These are phyloP conservation scores for Pseudomugil tenellus DNA, from an alignment of 2,797 vertebrate species.

Conservation along the genomic window DNA sequence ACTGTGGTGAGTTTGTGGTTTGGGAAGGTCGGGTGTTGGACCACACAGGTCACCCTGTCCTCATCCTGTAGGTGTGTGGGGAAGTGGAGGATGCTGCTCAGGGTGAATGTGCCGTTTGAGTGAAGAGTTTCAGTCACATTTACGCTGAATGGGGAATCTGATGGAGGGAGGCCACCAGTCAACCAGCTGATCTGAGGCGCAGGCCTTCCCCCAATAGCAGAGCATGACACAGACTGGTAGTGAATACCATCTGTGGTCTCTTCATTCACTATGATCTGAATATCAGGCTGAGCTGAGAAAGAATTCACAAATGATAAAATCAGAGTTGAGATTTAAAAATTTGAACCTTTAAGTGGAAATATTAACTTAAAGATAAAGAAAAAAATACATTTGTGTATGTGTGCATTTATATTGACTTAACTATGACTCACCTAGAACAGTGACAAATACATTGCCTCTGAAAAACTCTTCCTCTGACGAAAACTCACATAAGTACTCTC, in stretches of 20 bases:
- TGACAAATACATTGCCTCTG: conserved; percentile 42
- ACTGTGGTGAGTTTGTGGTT: conserved; percentile 46
- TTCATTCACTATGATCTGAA: conserved; percentile 43
- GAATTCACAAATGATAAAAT: conserved; percentile 1
- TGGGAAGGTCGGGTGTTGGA: conserved; percentile 71
- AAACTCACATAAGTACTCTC: conserved; percentile 76
- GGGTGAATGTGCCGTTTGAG: conserved; percentile 68
- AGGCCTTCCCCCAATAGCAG: conserved; percentile 68
- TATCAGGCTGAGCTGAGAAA: conserved; percentile 70
- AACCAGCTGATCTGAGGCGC: conserved; percentile 73
- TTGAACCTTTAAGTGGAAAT: neutral
- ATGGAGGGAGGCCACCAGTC: conserved; percentile 46
- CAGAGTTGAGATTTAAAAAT: neutral
- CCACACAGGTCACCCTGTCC: conserved; percentile 70
- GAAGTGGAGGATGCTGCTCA: conserved; percentile 73
- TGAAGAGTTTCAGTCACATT: conserved; percentile 22
- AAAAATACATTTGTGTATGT: neutral
- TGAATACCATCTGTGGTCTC: conserved; percentile 65
- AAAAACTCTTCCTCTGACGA: neutral
- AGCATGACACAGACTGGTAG: conserved; percentile 77
- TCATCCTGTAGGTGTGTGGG: conserved; percentile 77
- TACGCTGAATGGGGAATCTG: conserved; percentile 42
- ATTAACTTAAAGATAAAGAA: neutral
- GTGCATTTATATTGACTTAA: too few relatives aligned
- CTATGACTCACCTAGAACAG: conserved; percentile 73